phyloP scores from a whole-genome alignment of 2,888 invertebrate species.

The Drosophila recens region DNA sequence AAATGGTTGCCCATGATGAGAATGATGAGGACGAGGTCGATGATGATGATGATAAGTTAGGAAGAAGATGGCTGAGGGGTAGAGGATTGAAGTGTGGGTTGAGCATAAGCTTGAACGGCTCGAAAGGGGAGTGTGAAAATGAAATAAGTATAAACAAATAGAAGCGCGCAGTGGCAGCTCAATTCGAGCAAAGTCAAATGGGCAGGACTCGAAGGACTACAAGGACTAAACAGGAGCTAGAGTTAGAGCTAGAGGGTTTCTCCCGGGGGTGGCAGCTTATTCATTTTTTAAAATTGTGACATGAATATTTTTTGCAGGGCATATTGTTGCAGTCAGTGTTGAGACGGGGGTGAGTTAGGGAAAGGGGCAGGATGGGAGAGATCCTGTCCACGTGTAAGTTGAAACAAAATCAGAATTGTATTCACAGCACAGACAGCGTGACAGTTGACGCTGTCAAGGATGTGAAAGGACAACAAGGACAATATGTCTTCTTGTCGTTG shows the following conservation, averaged over 20 bases:
- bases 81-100: background rate
- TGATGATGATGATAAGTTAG: constrained; percentile 19
- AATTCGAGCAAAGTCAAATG: constrained; percentile 66
- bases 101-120: constrained; percentile 31
- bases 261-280: constrained; percentile 15
- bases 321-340: constrained; percentile 50
- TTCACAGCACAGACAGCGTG: background rate
- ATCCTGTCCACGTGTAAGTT: constrained; percentile 18
- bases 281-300: constrained; percentile 32
- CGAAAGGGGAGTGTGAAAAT: constrained; percentile 70
- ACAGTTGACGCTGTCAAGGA: constrained; percentile 44
- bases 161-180: constrained; percentile 58
- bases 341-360: background rate
- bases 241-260: background rate
- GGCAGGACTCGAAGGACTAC: constrained; percentile 1
- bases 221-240: constrained; percentile 15
- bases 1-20: constrained; percentile 43
- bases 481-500: constrained; percentile 27
- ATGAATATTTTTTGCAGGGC: constrained; percentile 11
- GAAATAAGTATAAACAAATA: constrained; percentile 79
- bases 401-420: constrained; percentile 43
- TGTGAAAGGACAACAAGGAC: constrained; percentile 26
- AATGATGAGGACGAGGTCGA: constrained; percentile 27
- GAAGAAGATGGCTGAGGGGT: background rate
- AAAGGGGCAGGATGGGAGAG: background rate